phyloP scores from a whole-genome alignment of 2,797 vertebrate genomes.

The Rhynchonycteris naso region DNA sequence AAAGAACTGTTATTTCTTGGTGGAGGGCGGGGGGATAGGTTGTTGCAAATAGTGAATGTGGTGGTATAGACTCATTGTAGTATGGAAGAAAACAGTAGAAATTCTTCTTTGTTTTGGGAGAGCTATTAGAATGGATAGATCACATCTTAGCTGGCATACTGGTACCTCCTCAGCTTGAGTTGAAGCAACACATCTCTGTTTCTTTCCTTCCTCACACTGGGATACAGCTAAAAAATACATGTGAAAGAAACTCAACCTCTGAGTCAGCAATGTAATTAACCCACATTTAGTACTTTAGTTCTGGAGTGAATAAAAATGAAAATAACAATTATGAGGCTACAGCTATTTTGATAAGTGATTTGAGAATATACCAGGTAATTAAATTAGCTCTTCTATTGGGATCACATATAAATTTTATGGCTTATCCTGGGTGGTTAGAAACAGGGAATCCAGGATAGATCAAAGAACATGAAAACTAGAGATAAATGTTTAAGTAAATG shows the following conservation, averaged over 20 bases:
- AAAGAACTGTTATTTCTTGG: conserved; percentile 30
- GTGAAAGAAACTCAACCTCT: neutral
- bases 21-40: accelerated
- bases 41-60: neutral
- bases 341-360: conserved; percentile 1
- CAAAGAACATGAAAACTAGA: neutral
- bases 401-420: neutral
- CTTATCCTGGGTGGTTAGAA: neutral
- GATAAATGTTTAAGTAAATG: neutral
- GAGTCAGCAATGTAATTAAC: neutral
- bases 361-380: neutral
- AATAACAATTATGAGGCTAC: neutral
- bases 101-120: neutral
- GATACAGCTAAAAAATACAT: neutral
- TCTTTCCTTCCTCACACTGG: neutral
- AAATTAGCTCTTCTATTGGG: neutral
- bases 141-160: neutral
- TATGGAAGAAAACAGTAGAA: neutral
- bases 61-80: neutral
- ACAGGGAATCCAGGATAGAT: neutral
- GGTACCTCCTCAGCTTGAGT: neutral
- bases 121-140: neutral
- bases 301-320: neutral
- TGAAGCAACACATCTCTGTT: neutral
- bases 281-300: neutral